Evolutionary conservation across 2,888 invertebrate species (phyloP).

Genomic region (Altica lythri): DNA sequence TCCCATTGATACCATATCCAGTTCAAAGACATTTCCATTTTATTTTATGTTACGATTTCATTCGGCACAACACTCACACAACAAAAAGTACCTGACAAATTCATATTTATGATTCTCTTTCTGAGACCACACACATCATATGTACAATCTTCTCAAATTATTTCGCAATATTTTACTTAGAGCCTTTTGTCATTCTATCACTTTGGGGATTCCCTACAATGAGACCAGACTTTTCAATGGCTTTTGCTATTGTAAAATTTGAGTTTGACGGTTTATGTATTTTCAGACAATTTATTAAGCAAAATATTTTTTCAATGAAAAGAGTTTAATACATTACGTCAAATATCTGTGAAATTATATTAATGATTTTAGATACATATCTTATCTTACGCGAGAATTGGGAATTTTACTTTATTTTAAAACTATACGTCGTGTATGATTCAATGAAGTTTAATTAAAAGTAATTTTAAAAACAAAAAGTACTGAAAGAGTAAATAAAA

Average conservation of each 20-base stretch:
- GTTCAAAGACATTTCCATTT: constrained; percentile 11
- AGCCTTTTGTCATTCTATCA: constrained; percentile 26
- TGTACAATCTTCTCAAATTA: constrained; percentile 41
- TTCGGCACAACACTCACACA: background rate
- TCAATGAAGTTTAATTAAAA: no score
- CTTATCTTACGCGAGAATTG: no score
- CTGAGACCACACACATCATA: constrained; percentile 40
- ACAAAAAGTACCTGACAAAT: constrained; percentile 23
- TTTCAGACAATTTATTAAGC: no score
- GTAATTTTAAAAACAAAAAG: no score
- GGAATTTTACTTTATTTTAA: no score
- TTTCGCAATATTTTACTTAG: constrained; percentile 42
- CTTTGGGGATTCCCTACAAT: constrained; percentile 26
- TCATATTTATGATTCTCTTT: constrained; percentile 19
- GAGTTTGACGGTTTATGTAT: constrained; percentile 2
- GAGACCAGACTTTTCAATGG: constrained; percentile 20
- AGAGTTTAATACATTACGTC: no score
- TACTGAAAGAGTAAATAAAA: no score
- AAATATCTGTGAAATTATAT: no score
- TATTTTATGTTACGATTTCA: background rate
- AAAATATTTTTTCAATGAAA: no score
- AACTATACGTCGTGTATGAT: no score
- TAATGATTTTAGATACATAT: no score
- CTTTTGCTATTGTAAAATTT: constrained; percentile 20
- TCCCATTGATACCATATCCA: background rate